Base-by-base conservation (phyloP, 2,888 invertebrate genomes). In the Cybosia mesomella region DNA sequence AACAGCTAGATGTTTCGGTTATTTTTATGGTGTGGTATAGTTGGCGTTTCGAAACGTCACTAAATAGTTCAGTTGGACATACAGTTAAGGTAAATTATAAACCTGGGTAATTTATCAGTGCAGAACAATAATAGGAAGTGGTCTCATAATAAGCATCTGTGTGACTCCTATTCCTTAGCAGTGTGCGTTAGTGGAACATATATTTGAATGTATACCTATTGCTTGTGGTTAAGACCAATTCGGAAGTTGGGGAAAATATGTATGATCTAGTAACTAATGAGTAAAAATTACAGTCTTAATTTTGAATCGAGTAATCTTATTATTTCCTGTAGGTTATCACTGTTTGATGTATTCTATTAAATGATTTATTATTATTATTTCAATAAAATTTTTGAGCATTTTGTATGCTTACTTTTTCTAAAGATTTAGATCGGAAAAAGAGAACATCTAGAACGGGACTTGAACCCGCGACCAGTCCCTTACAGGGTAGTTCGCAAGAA, bases 1-100 rank as follows among this genome's bases (percentile, higher is more conserved):
- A 89, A 91, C 89, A 87, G 84, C 81, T 81, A 83, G 84, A 87
- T 81, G 84, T 86, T 85, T 85, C 81, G 85, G 84, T 82, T 85
- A 83, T 83, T 83, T 81, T 84, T 54, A 54, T 36, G 54, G 21
- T 15, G 54, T 21, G 83, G 82, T 81, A 85, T 86, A 86, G 80
- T 77, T 54, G 28, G 34, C 80, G 81, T 91, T 90, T 88, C 87
- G 87, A 88, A 88, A 90, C 77, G 66, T 69, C 75, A 74, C 71
- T 67, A 72, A 73, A 77, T 82, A 70, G 79, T 78, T 79, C 72
- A 72, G 36, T 61, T 64, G 54, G n/a, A 22, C 63, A 22, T 58
- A 58, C 58, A 32, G 58, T 58, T 58, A 58, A 59, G 39, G 28
- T 15, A 34, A 57, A 24, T 49, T 64, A 39, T 5, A 22, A 39